Conservation (phyloP, 2,113 vertebrate genomes). For the Oophaga pumilio region DNA sequence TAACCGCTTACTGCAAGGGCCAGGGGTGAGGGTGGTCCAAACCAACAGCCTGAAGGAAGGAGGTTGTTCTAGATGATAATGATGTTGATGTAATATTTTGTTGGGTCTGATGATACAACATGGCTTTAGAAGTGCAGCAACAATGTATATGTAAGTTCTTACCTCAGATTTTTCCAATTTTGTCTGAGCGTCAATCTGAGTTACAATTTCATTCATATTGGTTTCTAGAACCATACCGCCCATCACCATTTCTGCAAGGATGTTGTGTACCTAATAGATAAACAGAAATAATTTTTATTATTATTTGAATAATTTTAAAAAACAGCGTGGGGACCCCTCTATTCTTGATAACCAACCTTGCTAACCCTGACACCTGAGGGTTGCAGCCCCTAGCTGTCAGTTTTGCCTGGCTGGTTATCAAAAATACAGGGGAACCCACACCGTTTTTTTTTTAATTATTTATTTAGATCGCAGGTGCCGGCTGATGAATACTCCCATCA, state of each 20-base stretch:
- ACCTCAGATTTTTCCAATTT: constrained; percentile 99
- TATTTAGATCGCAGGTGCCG: too few relatives aligned
- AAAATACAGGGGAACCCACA: too few relatives aligned
- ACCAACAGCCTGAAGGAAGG: background rate
- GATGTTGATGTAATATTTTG: background rate
- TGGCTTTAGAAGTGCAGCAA: background rate
- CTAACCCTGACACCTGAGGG: too few relatives aligned
- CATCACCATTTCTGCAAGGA: constrained; percentile 99
- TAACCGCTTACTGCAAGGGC: background rate
- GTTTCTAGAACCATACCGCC: constrained; percentile 99
- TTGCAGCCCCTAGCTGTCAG: too few relatives aligned
- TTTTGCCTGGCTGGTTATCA: too few relatives aligned
- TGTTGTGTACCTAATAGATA: constrained; percentile 89
- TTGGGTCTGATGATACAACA: background rate
- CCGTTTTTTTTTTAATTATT: too few relatives aligned
- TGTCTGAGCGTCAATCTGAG: constrained; percentile 95
- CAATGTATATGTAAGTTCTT: constrained; percentile 63
- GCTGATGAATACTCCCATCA: too few relatives aligned
- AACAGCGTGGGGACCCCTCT: too few relatives aligned
- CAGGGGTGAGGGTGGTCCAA: too few relatives aligned
- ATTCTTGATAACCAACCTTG: too few relatives aligned
- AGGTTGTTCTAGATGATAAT: background rate
- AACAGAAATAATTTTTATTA: background rate
- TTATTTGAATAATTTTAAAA: too few relatives aligned
- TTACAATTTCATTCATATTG: constrained; percentile 99